Conservation (phyloP, 2,797 vertebrate species). For the Echiichthys vipera region DNA sequence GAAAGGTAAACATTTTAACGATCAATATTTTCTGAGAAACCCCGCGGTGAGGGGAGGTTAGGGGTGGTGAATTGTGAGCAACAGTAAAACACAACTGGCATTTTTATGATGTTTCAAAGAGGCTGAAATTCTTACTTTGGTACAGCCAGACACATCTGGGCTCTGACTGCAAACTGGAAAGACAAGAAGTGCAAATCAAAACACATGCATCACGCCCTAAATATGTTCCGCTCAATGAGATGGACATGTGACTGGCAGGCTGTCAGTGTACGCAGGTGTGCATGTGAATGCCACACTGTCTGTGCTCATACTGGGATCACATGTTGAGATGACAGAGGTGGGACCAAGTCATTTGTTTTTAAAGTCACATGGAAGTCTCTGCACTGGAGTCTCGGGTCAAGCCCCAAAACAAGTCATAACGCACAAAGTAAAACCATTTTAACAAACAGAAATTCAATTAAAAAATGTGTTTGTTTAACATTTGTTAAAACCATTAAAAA, state of each 20-base stretch:
- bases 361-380: too few species aligned
- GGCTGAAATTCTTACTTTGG: constrained; percentile 76
- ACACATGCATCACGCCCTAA: neutral
- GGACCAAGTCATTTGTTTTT: too few species aligned
- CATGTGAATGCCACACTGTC: neutral
- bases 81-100: neutral
- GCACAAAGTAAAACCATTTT: too few species aligned
- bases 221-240: neutral
- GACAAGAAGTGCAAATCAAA: constrained; percentile 47
- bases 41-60: neutral
- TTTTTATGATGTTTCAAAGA: constrained; percentile 1
- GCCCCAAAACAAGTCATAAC: too few species aligned
- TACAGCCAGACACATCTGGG: constrained; percentile 82
- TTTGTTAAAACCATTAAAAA: too few species aligned
- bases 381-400: too few species aligned
- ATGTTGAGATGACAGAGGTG: neutral
- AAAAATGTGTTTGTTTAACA: too few species aligned
- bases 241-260: neutral
- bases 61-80: neutral
- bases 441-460: too few species aligned
- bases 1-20: constrained; percentile 13
- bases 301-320: neutral
- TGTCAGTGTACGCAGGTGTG: neutral
- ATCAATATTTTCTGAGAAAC: neutral
- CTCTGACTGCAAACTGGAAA: constrained; percentile 82